Percentiles rank a stretch among this genome's conserved stretches.
These are phyloP conservation scores for Sebastes matsubarae DNA, from an alignment of 2,797 vertebrate species.

Conservation along the genomic window DNA sequence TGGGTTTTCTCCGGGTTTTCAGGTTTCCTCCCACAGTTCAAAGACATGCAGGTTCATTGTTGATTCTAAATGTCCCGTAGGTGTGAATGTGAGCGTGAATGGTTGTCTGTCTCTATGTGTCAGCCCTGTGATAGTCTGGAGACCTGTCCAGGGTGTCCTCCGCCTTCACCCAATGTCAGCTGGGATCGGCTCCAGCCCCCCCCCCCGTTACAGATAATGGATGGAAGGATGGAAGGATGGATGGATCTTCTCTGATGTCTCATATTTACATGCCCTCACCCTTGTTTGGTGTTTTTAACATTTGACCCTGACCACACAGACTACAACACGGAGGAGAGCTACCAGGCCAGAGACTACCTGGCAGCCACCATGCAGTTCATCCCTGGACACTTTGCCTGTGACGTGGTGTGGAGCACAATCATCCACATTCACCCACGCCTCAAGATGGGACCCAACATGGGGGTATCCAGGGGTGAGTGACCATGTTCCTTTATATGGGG, in stretches of 20 bases:
- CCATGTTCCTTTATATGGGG: background rate
- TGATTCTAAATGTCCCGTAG: no score
- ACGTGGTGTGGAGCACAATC: conserved; percentile 93
- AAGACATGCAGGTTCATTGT: no score
- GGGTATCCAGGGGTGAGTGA: conserved; percentile 83
- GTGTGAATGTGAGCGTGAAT: no score
- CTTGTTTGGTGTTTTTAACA: background rate
- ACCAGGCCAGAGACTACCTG: conserved; percentile 94
- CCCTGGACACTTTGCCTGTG: conserved; percentile 96
- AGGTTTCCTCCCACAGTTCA: no score
- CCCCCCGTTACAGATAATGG: no score
- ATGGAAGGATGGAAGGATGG: no score
- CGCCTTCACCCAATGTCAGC: no score
- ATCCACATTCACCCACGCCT: conserved; percentile 97
- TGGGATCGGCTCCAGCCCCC: no score
- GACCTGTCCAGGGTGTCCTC: no score
- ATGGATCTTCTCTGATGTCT: background rate
- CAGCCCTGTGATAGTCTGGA: no score
- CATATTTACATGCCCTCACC: background rate
- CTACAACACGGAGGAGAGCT: conserved; percentile 93
- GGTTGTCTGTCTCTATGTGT: no score
- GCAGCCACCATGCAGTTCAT: conserved; percentile 99
- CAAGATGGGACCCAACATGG: conserved; percentile 98
- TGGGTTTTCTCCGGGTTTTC: no score
- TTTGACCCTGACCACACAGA: conserved; percentile 73